A percentile compares a stretch with the other conserved stretches of the same genome.
Conservation (phyloP, 2,113 vertebrate species). For the Chauna torquata region DNA sequence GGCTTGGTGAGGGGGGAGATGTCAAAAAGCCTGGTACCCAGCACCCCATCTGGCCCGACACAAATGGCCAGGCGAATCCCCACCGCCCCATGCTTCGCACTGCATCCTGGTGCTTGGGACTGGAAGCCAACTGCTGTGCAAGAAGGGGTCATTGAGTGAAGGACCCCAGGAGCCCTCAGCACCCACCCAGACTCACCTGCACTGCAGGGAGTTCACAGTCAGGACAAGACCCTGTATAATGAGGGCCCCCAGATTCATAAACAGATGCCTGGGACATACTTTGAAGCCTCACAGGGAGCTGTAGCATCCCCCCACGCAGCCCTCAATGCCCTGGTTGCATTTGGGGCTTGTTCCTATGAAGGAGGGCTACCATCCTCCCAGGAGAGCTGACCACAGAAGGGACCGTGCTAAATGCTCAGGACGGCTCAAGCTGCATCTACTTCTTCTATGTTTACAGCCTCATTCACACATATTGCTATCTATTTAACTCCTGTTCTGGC, state of each 20-base stretch:
- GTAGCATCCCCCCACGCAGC: background rate
- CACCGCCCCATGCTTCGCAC: accelerated
- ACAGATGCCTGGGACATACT: background rate
- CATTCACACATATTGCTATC: background rate
- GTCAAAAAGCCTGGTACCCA: background rate
- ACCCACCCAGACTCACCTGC: background rate
- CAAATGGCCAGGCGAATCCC: accelerated
- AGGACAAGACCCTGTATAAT: background rate
- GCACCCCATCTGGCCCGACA: background rate
- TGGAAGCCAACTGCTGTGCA: background rate
- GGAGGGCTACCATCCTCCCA: background rate
- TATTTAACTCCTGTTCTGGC: background rate
- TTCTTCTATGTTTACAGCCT: background rate
- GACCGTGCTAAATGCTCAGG: background rate
- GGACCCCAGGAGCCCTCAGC: background rate
- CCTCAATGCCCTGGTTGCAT: background rate
- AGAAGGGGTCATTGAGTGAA: background rate
- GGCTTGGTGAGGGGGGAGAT: background rate
- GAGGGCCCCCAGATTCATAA: background rate
- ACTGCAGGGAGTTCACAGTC: background rate
- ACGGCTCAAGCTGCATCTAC: background rate
- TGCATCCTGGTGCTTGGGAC: accelerated
- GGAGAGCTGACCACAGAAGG: background rate
- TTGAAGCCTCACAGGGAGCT: background rate
- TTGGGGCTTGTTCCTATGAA: background rate